phyloP scores from a whole-genome alignment of 2,113 vertebrate genomes.

The Grallaria varia region DNA sequence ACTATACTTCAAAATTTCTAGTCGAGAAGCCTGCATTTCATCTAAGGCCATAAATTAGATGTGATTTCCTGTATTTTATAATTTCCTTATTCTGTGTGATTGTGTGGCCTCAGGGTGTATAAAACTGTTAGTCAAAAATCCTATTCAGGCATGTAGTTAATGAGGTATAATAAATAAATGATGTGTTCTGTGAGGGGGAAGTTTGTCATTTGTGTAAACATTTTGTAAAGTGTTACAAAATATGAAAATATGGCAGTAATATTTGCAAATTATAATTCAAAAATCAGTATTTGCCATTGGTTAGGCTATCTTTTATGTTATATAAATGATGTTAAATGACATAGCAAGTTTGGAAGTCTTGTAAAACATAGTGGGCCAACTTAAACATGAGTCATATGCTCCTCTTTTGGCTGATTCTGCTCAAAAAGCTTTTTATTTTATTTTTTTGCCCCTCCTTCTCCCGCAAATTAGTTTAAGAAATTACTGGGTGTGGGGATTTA shows the following conservation, averaged over 20 bases:
- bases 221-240: not conserved
- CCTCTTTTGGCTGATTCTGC: not conserved
- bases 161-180: not conserved
- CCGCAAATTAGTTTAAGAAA: not conserved
- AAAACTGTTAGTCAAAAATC: not conserved
- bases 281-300: not conserved
- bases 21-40: not conserved
- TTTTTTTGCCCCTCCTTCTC: not conserved
- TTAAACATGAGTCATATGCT: not conserved
- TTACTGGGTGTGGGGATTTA: not conserved
- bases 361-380: not conserved
- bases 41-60: not conserved
- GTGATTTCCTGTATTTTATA: not conserved
- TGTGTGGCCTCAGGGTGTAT: not conserved
- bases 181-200: not conserved
- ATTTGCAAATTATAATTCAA: not conserved
- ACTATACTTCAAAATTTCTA: not conserved
- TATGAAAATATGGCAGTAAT: not conserved
- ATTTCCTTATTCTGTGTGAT: not conserved
- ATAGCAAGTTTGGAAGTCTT: not conserved
- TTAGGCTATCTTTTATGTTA: not conserved
- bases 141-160: not conserved
- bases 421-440: not conserved
- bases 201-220: not conserved
- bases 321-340: not conserved